phyloP scores from a whole-genome alignment of 2,888 invertebrate genomes.

The Cryptops parisi region DNA sequence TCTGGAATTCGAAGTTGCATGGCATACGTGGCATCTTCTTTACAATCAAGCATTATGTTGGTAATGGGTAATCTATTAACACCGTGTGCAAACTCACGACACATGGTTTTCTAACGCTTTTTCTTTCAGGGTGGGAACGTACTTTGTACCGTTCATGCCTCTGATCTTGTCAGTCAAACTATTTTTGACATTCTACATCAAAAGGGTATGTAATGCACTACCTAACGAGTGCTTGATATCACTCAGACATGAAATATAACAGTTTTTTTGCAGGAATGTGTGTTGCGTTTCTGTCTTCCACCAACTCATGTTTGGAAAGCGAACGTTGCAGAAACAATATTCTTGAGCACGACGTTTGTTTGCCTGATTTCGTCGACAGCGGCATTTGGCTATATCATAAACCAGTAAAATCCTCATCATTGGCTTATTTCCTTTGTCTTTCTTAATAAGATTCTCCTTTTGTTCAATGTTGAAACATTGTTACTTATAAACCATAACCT shows the following conservation, averaged over 20 bases:
- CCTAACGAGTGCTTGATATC: no score
- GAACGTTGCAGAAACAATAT: neutral
- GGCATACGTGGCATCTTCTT: constrained; percentile 58
- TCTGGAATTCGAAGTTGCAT: constrained; percentile 59
- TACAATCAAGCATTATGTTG: constrained; percentile 66
- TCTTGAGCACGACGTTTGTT: neutral
- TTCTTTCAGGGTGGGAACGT: neutral
- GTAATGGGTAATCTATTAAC: no score
- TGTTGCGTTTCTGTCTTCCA: neutral
- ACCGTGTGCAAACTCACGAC: no score
- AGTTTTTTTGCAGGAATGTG: neutral
- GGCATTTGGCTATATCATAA: constrained; percentile 47
- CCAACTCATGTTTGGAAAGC: neutral
- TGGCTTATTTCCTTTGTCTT: neutral
- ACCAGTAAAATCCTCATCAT: constrained; percentile 36
- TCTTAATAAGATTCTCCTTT: neutral
- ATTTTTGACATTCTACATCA: constrained; percentile 8
- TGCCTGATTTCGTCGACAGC: constrained; percentile 45
- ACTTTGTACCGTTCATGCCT: neutral
- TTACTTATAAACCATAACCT: no score
- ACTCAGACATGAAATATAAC: no score
- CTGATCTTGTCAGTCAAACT: constrained; percentile 1
- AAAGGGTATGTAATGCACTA: neutral
- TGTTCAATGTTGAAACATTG: neutral
- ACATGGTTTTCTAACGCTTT: no score